A percentile compares a stretch with the other conserved stretches of the same genome.
phyloP scores from a whole-genome alignment of 2,888 invertebrate species.

The Synanthedon formicaeformis region DNA sequence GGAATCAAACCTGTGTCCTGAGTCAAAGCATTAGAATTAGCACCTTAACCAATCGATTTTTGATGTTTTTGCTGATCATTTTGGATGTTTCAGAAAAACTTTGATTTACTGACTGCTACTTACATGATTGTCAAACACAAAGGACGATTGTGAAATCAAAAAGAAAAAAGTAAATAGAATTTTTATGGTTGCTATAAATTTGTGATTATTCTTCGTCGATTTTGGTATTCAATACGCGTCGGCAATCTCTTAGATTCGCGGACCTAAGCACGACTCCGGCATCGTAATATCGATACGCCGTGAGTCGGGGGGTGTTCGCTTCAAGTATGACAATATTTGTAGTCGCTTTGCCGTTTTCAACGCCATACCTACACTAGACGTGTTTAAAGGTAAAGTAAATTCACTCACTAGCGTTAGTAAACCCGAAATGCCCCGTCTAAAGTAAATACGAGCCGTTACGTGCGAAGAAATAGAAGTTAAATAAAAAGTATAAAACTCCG shows the following conservation, averaged over 20 bases:
- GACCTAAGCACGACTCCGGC: constrained; percentile 22
- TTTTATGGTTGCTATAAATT: constrained; percentile 18
- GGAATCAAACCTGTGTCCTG: no score
- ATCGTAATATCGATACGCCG: constrained; percentile 25
- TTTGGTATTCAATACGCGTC: constrained; percentile 38
- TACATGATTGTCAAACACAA: no score
- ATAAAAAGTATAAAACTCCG: neutral
- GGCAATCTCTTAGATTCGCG: constrained; percentile 45
- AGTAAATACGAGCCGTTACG: neutral
- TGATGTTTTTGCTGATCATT: no score
- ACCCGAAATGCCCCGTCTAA: neutral
- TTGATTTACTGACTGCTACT: no score
- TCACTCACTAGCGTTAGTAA: neutral
- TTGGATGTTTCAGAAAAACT: no score
- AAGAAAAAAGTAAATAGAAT: no score
- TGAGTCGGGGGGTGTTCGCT: constrained; percentile 9
- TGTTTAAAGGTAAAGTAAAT: neutral
- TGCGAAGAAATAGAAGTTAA: neutral
- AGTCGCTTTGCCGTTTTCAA: neutral
- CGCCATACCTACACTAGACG: neutral
- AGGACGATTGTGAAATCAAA: no score
- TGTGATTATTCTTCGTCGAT: constrained; percentile 16
- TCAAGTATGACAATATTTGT: constrained; percentile 5
- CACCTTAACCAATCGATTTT: no score
- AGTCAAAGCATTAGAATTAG: no score